phyloP scores from a whole-genome alignment of 2,888 invertebrate species.

The Idaea dimidiata region DNA sequence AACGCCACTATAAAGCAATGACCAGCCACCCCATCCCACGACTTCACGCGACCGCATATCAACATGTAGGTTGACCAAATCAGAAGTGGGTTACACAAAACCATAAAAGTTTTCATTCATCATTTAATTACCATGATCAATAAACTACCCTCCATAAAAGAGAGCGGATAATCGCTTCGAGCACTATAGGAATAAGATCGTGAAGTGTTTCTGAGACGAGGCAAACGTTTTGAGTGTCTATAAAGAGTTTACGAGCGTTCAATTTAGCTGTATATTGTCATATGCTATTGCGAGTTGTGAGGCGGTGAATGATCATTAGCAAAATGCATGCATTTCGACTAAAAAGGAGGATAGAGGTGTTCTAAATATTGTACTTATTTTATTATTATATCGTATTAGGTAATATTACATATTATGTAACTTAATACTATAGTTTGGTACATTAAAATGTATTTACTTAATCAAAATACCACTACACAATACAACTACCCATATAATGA shows the following conservation, averaged over 20 bases:
- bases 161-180: not conserved
- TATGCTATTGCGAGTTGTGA: not conserved
- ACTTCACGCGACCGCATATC: no score
- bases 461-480: no score
- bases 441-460: no score
- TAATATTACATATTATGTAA: no score
- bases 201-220: not conserved
- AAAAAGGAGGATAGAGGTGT: not conserved
- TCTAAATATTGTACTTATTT: no score
- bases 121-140: not conserved
- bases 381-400: no score
- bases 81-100: not conserved
- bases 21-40: no score
- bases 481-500: no score
- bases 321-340: not conserved
- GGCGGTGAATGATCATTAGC: not conserved
- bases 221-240: not conserved
- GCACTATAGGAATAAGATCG: not conserved
- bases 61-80: not conserved
- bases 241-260: not conserved
- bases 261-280: not conserved
- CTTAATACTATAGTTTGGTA: no score
- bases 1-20: no score
- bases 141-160: not conserved
- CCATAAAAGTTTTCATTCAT: not conserved